These are phyloP conservation scores for Peromyscus melanophrys DNA, from an alignment of 2,797 vertebrate genomes.

Conservation along the genomic window DNA sequence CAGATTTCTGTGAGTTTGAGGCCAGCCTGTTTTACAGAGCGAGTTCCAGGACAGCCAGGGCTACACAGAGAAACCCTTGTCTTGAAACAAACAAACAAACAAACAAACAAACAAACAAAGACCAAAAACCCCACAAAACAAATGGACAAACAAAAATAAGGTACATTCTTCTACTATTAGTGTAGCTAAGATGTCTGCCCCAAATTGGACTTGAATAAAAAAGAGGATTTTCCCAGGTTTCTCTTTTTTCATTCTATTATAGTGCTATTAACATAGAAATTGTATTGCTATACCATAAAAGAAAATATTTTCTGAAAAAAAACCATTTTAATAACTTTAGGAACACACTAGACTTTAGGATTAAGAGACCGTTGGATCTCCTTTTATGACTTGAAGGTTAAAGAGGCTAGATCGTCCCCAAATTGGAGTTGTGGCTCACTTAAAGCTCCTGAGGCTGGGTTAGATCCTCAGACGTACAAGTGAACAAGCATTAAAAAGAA, in stretches of 20 bases:
- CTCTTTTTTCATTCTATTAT: background rate
- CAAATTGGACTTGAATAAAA: background rate
- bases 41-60: background rate
- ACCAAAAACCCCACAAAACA: background rate
- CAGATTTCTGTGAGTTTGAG: background rate
- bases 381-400: background rate
- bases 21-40: background rate
- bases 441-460: background rate
- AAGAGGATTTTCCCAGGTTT: background rate
- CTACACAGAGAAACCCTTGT: background rate
- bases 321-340: conserved; percentile 11
- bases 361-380: background rate
- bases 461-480: background rate
- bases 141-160: background rate
- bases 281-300: background rate
- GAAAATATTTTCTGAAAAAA: background rate
- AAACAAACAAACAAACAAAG: too few species aligned
- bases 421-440: background rate
- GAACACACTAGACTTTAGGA: background rate
- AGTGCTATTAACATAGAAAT: background rate
- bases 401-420: background rate
- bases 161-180: background rate
- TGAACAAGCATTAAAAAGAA: background rate
- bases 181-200: background rate
- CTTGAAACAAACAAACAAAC: background rate